Evolutionary conservation across 2,888 invertebrate genomes (phyloP).

Genomic region (Acleris cristana): DNA sequence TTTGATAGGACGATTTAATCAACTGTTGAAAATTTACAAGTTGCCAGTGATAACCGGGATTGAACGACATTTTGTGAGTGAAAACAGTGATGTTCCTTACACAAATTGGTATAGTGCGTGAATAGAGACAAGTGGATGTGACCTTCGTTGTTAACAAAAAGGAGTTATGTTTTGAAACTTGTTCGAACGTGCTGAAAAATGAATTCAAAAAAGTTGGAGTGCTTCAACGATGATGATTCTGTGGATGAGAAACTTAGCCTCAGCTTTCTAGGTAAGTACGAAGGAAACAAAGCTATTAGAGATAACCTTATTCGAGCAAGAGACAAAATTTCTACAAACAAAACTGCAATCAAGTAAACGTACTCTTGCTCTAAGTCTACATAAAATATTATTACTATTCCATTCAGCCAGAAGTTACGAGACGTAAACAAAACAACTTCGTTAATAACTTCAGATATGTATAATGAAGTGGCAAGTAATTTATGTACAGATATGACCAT

Average conservation of each 20-base stretch:
- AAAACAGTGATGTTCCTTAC: constrained; percentile 41
- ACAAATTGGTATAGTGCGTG: constrained; percentile 48
- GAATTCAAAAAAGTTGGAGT: constrained; percentile 82
- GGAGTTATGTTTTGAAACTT: constrained; percentile 56
- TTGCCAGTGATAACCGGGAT: constrained; percentile 47
- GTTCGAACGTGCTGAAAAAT: constrained; percentile 62
- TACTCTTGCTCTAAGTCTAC: too few species aligned
- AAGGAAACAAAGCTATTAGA: constrained; percentile 9
- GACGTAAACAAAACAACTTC: constrained; percentile 38
- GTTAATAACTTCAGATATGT: constrained; percentile 41
- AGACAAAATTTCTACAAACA: not conserved
- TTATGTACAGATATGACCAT: constrained; percentile 44
- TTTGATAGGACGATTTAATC: constrained; percentile 51
- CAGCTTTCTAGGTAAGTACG: constrained; percentile 78
- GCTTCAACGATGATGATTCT: constrained; percentile 74
- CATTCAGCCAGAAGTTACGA: constrained; percentile 7
- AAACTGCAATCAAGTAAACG: not conserved
- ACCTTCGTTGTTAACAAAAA: constrained; percentile 63
- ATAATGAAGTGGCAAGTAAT: constrained; percentile 42
- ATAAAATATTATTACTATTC: not conserved
- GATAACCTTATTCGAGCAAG: not conserved
- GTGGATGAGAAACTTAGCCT: constrained; percentile 78
- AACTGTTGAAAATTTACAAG: constrained; percentile 44
- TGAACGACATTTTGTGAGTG: constrained; percentile 44
- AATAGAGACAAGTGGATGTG: constrained; percentile 74